A percentile compares a stretch with the other conserved stretches of the same genome.
phyloP scores from a whole-genome alignment of 35 echinoderm and acorn worm genomes.

The Apostichopus parvimensis region DNA sequence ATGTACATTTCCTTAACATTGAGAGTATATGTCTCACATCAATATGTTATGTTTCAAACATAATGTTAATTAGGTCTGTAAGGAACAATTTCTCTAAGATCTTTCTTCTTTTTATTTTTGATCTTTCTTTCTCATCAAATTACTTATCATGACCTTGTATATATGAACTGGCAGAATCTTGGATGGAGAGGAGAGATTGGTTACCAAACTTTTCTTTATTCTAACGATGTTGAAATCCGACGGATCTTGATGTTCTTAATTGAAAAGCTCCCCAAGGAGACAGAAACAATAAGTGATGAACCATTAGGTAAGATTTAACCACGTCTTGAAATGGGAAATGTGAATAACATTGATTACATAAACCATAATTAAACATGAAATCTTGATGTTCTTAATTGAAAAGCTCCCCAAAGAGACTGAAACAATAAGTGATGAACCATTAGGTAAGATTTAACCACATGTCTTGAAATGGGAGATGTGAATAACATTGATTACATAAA shows the following conservation, averaged over 20 bases:
- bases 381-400: constrained; percentile 96
- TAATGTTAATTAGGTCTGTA: too few relatives aligned
- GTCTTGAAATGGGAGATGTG: too few relatives aligned
- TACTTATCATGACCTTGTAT: background rate
- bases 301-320: constrained; percentile 69
- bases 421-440: constrained; percentile 80
- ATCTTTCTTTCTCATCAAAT: background rate
- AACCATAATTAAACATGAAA: background rate
- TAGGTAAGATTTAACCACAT: constrained; percentile 58
- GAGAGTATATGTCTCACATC: too few relatives aligned
- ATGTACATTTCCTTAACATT: too few relatives aligned
- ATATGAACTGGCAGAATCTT: constrained; percentile 57
- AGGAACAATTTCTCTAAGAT: too few relatives aligned
- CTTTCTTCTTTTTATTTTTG: too few relatives aligned
- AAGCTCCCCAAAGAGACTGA: constrained; percentile 90
- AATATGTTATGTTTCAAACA: too few relatives aligned
- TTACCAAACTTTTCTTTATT: constrained; percentile 96
- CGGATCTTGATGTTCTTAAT: constrained; percentile 92
- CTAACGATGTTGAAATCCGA: constrained; percentile 93
- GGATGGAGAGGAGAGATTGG: constrained; percentile 95
- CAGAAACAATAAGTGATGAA: constrained; percentile 77
- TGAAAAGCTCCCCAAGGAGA: constrained; percentile 92
- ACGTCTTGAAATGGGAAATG: too few relatives aligned
- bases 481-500: too few relatives aligned
- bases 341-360: too few relatives aligned